These are phyloP conservation scores for Xylocampa areola DNA, from an alignment of 2,888 invertebrate species.

Conservation along the genomic window DNA sequence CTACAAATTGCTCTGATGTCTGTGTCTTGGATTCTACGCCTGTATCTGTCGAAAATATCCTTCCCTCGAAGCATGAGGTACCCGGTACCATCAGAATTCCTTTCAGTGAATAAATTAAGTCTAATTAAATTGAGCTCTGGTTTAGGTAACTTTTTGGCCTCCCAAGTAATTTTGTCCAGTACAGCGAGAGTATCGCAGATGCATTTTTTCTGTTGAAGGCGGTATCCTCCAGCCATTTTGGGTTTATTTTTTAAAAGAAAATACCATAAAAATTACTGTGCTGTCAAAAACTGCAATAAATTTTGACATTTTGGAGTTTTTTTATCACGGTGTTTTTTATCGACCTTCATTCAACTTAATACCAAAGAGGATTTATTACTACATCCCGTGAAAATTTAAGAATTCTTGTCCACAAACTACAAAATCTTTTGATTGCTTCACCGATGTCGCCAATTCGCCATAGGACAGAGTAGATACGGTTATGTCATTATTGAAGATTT, in stretches of 20 bases:
- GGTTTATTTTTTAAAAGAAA: neutral
- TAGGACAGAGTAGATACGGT: no score
- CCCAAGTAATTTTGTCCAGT: conserved; percentile 71
- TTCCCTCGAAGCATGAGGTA: conserved; percentile 87
- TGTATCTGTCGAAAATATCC: conserved; percentile 82
- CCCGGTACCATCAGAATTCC: conserved; percentile 88
- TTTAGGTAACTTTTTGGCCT: conserved; percentile 58
- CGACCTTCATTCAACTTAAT: no score
- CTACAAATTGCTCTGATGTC: conserved; percentile 87
- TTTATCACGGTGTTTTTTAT: no score
- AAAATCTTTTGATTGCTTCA: no score
- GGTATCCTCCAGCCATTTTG: conserved; percentile 8
- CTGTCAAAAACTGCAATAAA: conserved; percentile 18
- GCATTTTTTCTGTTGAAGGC: conserved; percentile 63
- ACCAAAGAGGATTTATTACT: no score
- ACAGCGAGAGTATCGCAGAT: conserved; percentile 71
- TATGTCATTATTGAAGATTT: no score
- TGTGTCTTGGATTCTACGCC: conserved; percentile 79
- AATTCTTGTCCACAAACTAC: no score
- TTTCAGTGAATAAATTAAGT: conserved; percentile 82
- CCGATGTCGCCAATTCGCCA: no score
- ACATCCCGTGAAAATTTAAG: no score
- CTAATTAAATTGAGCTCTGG: conserved; percentile 70
- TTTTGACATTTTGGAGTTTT: neutral
- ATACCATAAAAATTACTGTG: neutral